Conservation (phyloP, 2,888 invertebrate species). For the Deilephila elpenor region DNA sequence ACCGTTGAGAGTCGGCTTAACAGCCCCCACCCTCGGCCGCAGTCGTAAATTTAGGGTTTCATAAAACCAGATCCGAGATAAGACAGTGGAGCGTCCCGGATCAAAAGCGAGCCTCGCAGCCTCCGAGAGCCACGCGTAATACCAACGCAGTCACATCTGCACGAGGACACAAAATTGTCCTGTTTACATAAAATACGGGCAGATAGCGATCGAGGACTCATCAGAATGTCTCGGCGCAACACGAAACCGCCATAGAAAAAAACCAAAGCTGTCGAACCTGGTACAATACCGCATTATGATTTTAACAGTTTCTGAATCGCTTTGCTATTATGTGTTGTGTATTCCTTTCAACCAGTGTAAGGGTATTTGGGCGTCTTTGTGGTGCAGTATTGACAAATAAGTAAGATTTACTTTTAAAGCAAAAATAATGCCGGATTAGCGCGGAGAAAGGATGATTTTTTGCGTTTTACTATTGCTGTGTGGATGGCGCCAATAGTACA, state of each 20-base stretch:
- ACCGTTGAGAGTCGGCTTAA: conserved; percentile 76
- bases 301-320: conserved; percentile 83
- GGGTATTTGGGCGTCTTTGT: conserved; percentile 83
- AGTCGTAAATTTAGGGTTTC: conserved; percentile 85
- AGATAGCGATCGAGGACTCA: conserved; percentile 76
- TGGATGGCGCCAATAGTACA: conserved; percentile 74
- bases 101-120: conserved; percentile 80
- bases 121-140: conserved; percentile 72
- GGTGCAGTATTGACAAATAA: conserved; percentile 84
- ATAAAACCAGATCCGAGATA: conserved; percentile 85
- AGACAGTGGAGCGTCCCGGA: conserved; percentile 82
- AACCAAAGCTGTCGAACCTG: conserved; percentile 72
- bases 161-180: conserved; percentile 74
- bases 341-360: conserved; percentile 78
- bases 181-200: conserved; percentile 82
- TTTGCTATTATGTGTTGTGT: conserved; percentile 81
- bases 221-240: conserved; percentile 69
- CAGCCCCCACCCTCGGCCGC: conserved; percentile 78
- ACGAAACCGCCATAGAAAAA: conserved; percentile 66
- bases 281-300: conserved; percentile 82
- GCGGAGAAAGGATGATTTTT: conserved; percentile 59
- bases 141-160: conserved; percentile 82
- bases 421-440: conserved; percentile 82
- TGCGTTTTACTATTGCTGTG: conserved; percentile 58
- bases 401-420: conserved; percentile 78